A percentile compares a stretch with the other conserved stretches of the same genome.
Conservation (phyloP, 2,797 vertebrate species). For the Oryzias dopingdopingensis region DNA sequence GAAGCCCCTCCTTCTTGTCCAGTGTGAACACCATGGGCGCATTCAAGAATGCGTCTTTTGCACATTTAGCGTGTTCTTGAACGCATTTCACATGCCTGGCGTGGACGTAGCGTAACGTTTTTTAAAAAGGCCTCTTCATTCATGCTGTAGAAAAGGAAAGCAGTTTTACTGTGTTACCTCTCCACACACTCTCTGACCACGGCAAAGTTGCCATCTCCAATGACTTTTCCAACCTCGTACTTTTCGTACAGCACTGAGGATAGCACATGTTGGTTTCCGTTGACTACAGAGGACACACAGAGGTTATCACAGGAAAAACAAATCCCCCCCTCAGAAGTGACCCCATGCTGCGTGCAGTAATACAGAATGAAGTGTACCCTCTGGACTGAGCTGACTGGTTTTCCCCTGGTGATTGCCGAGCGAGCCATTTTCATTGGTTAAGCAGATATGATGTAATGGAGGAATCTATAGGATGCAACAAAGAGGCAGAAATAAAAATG, state of each 20-base stretch:
- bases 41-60: too few relatives aligned
- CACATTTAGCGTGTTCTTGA: too few relatives aligned
- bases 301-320: slow-evolving; percentile 10
- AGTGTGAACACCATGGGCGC: too few relatives aligned
- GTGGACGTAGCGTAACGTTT: too few relatives aligned
- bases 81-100: too few relatives aligned
- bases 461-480: slow-evolving; percentile 75
- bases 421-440: slow-evolving; percentile 83
- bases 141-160: too few relatives aligned
- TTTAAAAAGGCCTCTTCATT: too few relatives aligned
- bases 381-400: slow-evolving; percentile 79
- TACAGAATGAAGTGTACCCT: slow-evolving; percentile 77
- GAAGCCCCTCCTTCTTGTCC: too few relatives aligned
- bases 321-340: slow-evolving; percentile 3
- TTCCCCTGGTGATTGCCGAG: slow-evolving; percentile 72
- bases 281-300: slow-evolving; percentile 71
- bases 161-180: slow-evolving; percentile 74
- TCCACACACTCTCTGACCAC: slow-evolving; percentile 95
- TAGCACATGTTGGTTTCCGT: slow-evolving; percentile 85
- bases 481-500: slow-evolving; percentile 22
- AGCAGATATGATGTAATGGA: slow-evolving; percentile 77
- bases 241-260: slow-evolving; percentile 85
- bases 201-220: slow-evolving; percentile 97
- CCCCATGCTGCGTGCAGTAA: slow-evolving; percentile 16
- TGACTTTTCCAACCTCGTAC: slow-evolving; percentile 93